Evolutionary conservation across 1,140 invertebrate species (phyloP).

Genomic region (Drosophila teissieri): DNA sequence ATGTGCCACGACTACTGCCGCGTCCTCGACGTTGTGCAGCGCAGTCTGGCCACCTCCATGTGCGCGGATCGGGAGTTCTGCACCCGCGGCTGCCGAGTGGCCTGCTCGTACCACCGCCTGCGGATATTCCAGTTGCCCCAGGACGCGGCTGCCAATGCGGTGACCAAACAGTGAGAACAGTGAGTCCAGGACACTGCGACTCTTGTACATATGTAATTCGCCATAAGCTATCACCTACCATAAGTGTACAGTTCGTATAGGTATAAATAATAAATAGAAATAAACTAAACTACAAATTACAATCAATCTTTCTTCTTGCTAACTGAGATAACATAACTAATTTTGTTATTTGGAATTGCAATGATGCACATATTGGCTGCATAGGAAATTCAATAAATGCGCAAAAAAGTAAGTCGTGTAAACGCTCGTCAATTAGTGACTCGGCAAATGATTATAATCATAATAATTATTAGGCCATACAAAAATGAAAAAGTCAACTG

Average conservation of each 20-base stretch:
- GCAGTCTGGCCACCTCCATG: slow-evolving; percentile 63
- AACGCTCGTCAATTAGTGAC: slow-evolving; percentile 18
- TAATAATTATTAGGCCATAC: slow-evolving; percentile 20
- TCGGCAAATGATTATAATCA: slow-evolving; percentile 3
- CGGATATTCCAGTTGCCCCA: not conserved
- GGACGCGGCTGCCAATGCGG: slow-evolving; percentile 32
- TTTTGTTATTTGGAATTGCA: too few relatives aligned
- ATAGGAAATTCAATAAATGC: not conserved
- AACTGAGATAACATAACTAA: too few relatives aligned
- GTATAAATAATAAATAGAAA: slow-evolving; percentile 18
- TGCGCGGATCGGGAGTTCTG: slow-evolving; percentile 67
- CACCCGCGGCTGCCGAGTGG: slow-evolving; percentile 69
- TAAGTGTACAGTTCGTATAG: slow-evolving; percentile 18
- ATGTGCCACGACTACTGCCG: slow-evolving; percentile 80
- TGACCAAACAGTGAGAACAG: slow-evolving; percentile 33
- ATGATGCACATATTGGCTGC: too few relatives aligned
- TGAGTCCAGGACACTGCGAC: not conserved
- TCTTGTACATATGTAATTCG: slow-evolving; percentile 33
- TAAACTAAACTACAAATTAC: slow-evolving; percentile 4
- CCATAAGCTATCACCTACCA: not conserved
- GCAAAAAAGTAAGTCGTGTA: slow-evolving; percentile 11
- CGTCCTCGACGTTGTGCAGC: slow-evolving; percentile 53
- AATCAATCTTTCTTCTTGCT: too few relatives aligned
- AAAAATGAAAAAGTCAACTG: slow-evolving; percentile 19
- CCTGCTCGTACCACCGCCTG: slow-evolving; percentile 55